A percentile compares a stretch with the other conserved stretches of the same genome.
phyloP scores from a whole-genome alignment of 2,888 invertebrate genomes.

The Dioctria linearis region DNA sequence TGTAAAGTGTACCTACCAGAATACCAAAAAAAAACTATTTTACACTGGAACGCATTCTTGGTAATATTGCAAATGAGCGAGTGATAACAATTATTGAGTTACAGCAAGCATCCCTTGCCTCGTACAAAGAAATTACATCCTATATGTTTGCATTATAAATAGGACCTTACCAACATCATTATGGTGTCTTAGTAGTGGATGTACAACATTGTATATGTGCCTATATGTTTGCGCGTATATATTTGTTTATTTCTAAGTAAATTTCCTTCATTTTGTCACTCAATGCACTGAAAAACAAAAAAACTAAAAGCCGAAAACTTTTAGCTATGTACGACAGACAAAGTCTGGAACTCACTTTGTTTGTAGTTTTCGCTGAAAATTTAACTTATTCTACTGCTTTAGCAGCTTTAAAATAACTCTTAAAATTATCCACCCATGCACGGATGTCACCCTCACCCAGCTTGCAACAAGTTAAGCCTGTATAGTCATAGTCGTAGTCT shows the following conservation, averaged over 20 bases:
- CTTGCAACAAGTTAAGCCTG: constrained; percentile 21
- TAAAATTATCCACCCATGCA: constrained; percentile 5
- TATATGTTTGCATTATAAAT: constrained; percentile 25
- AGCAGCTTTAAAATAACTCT: neutral
- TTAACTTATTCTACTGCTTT: constrained; percentile 20
- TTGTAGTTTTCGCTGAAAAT: constrained; percentile 12
- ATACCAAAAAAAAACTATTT: too few relatives aligned
- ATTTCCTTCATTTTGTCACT: neutral
- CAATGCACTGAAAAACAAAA: neutral
- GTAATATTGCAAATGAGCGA: too few relatives aligned
- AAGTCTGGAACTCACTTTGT: constrained; percentile 26
- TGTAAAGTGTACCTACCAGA: too few relatives aligned
- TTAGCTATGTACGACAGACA: constrained; percentile 15
- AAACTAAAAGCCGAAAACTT: too few relatives aligned
- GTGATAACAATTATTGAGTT: too few relatives aligned
- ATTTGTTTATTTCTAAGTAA: neutral
- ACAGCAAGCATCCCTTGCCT: neutral
- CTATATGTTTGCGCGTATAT: too few relatives aligned
- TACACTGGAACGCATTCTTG: too few relatives aligned
- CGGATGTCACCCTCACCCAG: neutral
- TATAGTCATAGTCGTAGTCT: neutral
- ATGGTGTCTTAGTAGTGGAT: neutral
- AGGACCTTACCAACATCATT: neutral
- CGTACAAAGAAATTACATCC: constrained; percentile 8
- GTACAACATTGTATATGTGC: neutral